phyloP scores from a whole-genome alignment of 2,797 vertebrate species.

The Tachyglossus aculeatus region DNA sequence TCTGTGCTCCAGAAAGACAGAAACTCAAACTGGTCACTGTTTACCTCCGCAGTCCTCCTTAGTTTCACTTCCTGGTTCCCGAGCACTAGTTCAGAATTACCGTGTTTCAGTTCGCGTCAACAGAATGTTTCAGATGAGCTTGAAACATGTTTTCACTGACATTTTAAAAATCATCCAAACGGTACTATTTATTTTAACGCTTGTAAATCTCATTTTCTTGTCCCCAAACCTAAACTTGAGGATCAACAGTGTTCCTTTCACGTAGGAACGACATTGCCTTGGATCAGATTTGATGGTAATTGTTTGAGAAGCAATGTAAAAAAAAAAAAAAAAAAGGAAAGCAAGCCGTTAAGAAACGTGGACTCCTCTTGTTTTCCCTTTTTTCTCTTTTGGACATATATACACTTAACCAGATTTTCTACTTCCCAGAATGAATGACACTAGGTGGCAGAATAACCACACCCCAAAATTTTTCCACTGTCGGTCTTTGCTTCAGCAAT shows the following conservation, averaged over 20 bases:
- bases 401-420: neutral
- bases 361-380: no score
- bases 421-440: conserved; percentile 54
- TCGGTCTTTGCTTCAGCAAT: neutral
- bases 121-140: neutral
- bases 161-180: conserved; percentile 26
- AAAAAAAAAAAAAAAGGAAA: no score
- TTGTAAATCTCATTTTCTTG: neutral
- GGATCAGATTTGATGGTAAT: neutral
- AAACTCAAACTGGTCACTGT: neutral
- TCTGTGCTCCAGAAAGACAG: neutral
- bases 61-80: neutral
- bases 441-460: conserved; percentile 78
- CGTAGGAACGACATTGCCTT: neutral
- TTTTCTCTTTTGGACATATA: neutral
- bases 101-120: neutral
- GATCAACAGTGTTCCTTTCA: neutral
- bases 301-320: neutral
- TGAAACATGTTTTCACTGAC: neutral
- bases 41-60: neutral
- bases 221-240: neutral
- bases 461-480: conserved; percentile 22
- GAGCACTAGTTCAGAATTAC: neutral
- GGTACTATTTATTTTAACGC: neutral
- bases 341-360: neutral